Evolutionary conservation across 2,888 invertebrate species (phyloP), one percentile per base, ranked within the genome.

Genomic region (Troides aeacus): DNA sequence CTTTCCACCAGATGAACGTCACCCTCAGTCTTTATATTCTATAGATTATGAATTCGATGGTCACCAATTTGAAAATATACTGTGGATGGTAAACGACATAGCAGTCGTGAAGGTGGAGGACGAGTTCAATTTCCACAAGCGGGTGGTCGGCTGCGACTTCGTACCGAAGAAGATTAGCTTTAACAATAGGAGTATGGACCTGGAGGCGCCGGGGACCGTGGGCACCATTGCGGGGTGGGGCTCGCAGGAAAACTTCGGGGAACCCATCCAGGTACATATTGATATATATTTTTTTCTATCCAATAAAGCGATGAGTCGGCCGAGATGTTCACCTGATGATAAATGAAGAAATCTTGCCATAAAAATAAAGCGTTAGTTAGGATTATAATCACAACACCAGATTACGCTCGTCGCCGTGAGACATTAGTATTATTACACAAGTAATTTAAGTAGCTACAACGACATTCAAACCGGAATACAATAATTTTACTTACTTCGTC

Each of bases 81-180:
- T 84, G 2, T 92, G 92, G 92, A 90, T 92, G 89, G 74, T 81
- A 0, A 82, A 85, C 39, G 92, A 92, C 72, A 85, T 92, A 64
- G 92, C 92, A 0, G 84, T 92, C 0, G 91, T 92, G 1, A 89
- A 87, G 68, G 86, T 88, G 0, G 91, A 91, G 58, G 87, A 86
- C 4, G 73, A 81, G 5, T 91, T 92, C 72, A 88, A 90, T 74
- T 91, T 92, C 71, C 70, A 83, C 10, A 77, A 79, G 18, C 80
- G 86, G 0, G 74, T 90, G 0, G 77, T 77, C 0, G 92, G 92
- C 1, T 92, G 92, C 66, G 89, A 91, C 71, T 92, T 84, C 67
- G 77, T 84, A 0, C 91, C 92, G 0, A 78, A 81, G 71, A 81
- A 77, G 72, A 81, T 91, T 3, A 74, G 74, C 0, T 90, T 77